These are phyloP conservation scores for Gymnorhina tibicen DNA, from an alignment of 2,113 vertebrate genomes.

Conservation along the genomic window DNA sequence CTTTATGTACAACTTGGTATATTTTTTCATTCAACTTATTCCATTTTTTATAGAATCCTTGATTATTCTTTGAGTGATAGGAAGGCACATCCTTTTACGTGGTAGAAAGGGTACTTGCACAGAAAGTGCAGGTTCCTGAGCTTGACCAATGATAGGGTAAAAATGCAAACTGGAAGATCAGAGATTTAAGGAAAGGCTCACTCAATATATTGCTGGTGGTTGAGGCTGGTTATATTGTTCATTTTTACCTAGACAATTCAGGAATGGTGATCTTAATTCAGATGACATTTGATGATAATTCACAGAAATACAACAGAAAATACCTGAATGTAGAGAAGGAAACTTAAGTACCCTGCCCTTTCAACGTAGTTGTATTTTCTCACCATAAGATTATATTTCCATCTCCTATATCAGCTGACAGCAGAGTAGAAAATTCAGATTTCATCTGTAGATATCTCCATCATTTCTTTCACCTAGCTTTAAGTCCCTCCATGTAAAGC, in stretches of 20 bases:
- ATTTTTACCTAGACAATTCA: neutral
- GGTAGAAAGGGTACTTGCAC: neutral
- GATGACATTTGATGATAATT: neutral
- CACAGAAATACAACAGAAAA: neutral
- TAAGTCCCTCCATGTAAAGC: neutral
- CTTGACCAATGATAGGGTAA: neutral
- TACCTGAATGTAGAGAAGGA: neutral
- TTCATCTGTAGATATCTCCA: neutral
- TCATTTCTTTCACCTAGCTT: neutral
- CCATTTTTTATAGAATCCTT: neutral
- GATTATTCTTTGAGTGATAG: neutral
- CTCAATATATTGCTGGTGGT: neutral
- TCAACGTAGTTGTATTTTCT: neutral
- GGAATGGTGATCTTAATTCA: neutral
- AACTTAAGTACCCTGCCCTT: neutral
- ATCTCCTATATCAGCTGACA: neutral
- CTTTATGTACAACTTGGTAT: neutral
- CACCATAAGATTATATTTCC: neutral
- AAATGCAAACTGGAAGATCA: neutral
- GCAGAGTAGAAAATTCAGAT: neutral
- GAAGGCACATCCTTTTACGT: neutral
- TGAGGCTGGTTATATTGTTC: neutral
- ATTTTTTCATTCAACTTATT: neutral
- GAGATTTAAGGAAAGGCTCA: neutral
- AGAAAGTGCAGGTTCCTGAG: neutral